These are phyloP conservation scores for Eupithecia pulchellata DNA, from an alignment of 2,888 invertebrate genomes.

Conservation along the genomic window DNA sequence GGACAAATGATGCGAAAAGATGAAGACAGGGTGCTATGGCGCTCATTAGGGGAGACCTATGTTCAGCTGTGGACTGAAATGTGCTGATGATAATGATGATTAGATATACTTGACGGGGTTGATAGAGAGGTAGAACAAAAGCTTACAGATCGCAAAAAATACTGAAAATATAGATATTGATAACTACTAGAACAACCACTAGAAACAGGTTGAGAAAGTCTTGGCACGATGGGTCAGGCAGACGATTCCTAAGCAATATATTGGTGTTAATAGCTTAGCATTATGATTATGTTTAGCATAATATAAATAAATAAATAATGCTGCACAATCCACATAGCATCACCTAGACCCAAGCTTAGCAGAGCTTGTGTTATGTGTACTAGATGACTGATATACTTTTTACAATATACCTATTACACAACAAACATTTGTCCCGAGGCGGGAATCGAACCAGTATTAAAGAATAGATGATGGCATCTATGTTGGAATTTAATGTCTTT, in stretches of 20 bases:
- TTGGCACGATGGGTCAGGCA: conserved; percentile 58
- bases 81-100: not conserved
- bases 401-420: no score
- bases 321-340: no score
- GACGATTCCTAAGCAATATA: conserved; percentile 55
- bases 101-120: not conserved
- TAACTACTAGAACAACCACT: not conserved
- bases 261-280: conserved; percentile 71
- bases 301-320: no score
- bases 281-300: no score
- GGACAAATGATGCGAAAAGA: no score
- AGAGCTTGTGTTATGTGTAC: no score
- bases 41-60: not conserved
- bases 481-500: not conserved
- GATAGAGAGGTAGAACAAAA: not conserved
- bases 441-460: no score
- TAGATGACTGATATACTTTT: no score
- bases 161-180: not conserved
- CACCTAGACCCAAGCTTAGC: no score
- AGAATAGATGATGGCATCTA: conserved; percentile 58
- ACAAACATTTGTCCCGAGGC: no score
- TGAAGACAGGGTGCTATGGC: no score
- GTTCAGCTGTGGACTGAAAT: not conserved
- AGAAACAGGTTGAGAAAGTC: conserved; percentile 61
- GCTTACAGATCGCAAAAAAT: not conserved